Evolutionary conservation across 2,797 vertebrate species (phyloP).

Genomic region (Psittacula echo): DNA sequence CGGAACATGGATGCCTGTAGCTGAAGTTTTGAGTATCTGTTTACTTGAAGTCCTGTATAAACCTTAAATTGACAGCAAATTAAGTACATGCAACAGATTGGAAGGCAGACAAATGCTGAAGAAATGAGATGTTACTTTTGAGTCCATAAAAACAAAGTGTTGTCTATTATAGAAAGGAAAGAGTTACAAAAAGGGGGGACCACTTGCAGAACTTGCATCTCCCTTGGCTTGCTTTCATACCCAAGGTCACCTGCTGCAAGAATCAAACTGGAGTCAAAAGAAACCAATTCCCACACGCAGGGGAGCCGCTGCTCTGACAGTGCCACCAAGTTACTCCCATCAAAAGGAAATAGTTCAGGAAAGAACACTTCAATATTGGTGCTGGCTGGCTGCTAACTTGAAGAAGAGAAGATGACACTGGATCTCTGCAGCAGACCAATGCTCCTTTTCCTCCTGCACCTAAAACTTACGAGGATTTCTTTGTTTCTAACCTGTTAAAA

Average conservation of each 20-base stretch:
- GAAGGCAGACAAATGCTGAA: background rate
- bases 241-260: constrained; percentile 16
- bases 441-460: background rate
- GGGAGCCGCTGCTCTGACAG: constrained; percentile 8
- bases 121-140: background rate
- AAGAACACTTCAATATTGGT: background rate
- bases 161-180: background rate
- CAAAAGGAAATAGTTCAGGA: constrained; percentile 27
- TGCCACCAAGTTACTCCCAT: background rate
- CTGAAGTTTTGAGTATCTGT: background rate
- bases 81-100: background rate
- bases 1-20: background rate
- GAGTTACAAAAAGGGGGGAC: background rate
- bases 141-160: background rate
- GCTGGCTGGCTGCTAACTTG: background rate
- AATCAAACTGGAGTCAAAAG: background rate
- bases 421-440: background rate
- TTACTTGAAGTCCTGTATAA: background rate
- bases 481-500: background rate
- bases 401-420: background rate
- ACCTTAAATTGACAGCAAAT: background rate
- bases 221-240: background rate
- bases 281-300: background rate
- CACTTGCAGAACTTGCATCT: background rate
- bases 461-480: background rate